Percentiles rank a stretch among this genome's conserved stretches.
phyloP scores from a whole-genome alignment of 2,797 vertebrate genomes.

The Aselliscus stoliczkanus region DNA sequence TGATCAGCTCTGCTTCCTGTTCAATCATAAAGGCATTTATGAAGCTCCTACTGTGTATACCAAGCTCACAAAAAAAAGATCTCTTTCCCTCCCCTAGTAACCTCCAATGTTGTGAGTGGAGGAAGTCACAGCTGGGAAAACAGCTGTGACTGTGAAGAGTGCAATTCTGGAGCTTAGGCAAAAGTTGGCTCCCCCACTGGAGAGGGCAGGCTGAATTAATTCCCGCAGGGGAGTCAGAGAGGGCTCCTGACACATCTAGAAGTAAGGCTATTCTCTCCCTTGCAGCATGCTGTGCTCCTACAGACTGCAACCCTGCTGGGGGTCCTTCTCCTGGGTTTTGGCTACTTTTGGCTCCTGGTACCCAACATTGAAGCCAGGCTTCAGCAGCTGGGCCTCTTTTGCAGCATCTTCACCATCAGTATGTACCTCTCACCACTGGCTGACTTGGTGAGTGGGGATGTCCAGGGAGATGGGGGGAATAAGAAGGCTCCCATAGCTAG shows the following conservation, averaged over 20 bases:
- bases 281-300: slow-evolving; percentile 80
- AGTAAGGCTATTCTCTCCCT: neutral
- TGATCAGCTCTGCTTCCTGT: neutral
- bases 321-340: slow-evolving; percentile 80
- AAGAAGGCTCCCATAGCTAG: neutral
- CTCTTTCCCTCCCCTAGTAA: neutral
- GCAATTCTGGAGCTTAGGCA: neutral
- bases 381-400: slow-evolving; percentile 88
- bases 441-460: slow-evolving; percentile 84
- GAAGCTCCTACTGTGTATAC: neutral
- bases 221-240: neutral
- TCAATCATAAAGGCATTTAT: neutral
- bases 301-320: slow-evolving; percentile 79
- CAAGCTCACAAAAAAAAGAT: neutral
- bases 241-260: neutral
- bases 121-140: neutral
- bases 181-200: neutral
- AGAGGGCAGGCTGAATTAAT: neutral
- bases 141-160: neutral
- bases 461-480: neutral
- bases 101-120: neutral
- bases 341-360: slow-evolving; percentile 87
- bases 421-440: slow-evolving; percentile 94
- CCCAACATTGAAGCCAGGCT: slow-evolving; percentile 73
- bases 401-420: slow-evolving; percentile 91